phyloP scores from a whole-genome alignment of 2,797 vertebrate genomes.

The Etheostoma perlongum region DNA sequence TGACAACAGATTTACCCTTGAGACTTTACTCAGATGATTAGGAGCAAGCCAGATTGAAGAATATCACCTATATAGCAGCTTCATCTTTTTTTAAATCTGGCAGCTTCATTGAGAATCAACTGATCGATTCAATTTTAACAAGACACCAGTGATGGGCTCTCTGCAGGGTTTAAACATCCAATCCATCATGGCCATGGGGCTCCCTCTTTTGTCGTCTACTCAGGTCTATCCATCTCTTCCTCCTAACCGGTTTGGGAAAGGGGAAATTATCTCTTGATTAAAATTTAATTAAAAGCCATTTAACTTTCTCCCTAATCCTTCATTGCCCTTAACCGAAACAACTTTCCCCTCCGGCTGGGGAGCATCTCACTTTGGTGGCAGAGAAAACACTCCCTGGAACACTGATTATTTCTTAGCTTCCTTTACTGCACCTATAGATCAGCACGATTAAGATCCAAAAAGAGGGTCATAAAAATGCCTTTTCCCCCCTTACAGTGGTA shows the following conservation, averaged over 20 bases:
- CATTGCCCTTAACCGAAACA: slow-evolving; percentile 69
- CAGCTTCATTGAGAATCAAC: slow-evolving; percentile 75
- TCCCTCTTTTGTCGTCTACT: slow-evolving; percentile 56
- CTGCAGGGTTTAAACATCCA: slow-evolving; percentile 79
- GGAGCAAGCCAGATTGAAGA: slow-evolving; percentile 16
- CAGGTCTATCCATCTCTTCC: slow-evolving; percentile 70
- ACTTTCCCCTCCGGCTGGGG: slow-evolving; percentile 52
- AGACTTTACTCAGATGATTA: slow-evolving; percentile 30
- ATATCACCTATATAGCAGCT: slow-evolving; percentile 60
- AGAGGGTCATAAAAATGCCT: slow-evolving; percentile 43
- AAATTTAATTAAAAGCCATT: slow-evolving; percentile 86
- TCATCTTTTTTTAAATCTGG: slow-evolving; percentile 63
- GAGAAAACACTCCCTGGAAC: slow-evolving; percentile 52
- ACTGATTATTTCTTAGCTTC: slow-evolving; percentile 62
- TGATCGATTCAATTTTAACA: slow-evolving; percentile 85
- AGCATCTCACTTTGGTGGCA: slow-evolving; percentile 55
- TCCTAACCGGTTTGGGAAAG: slow-evolving; percentile 73
- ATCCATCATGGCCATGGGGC: slow-evolving; percentile 77
- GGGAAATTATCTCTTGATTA: slow-evolving; percentile 85
- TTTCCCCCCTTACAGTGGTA: slow-evolving; percentile 28
- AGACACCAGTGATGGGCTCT: slow-evolving; percentile 76
- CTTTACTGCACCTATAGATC: slow-evolving; percentile 72
- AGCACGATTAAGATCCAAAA: slow-evolving; percentile 59
- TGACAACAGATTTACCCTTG: slow-evolving; percentile 17
- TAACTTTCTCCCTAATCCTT: slow-evolving; percentile 64